Percentiles rank a stretch among this genome's conserved stretches.
Evolutionary conservation across 2,888 invertebrate genomes (phyloP).

Genomic region (Sepiola atlantica): DNA sequence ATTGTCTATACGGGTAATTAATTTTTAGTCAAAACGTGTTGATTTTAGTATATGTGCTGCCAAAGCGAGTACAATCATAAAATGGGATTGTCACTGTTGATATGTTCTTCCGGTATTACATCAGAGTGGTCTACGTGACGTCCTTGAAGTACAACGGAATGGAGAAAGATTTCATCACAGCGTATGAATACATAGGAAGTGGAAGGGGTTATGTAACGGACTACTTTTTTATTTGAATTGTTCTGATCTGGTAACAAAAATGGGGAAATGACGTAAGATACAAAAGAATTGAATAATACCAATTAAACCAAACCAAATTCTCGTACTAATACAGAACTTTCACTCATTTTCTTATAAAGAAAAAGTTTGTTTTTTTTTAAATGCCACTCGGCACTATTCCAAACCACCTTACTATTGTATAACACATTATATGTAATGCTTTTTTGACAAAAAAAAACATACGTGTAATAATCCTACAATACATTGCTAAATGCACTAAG

Average conservation of each 20-base stretch:
- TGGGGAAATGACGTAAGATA: neutral
- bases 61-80: neutral
- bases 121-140: neutral
- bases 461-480: no score
- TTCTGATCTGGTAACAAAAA: neutral
- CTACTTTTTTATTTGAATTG: neutral
- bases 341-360: no score
- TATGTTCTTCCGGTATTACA: neutral
- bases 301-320: neutral
- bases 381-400: no score
- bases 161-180: neutral
- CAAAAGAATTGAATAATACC: neutral
- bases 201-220: neutral
- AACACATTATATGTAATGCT: no score
- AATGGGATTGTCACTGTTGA: neutral
- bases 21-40: no score
- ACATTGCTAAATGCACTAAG: no score
- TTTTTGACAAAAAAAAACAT: no score
- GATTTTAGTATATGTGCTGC: no score
- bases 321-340: no score
- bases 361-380: no score
- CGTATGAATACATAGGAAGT: neutral
- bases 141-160: neutral
- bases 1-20: no score
- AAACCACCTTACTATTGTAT: no score